Base-by-base conservation (phyloP, 2,888 invertebrate genomes). In the Linnaemya vulpina region DNA sequence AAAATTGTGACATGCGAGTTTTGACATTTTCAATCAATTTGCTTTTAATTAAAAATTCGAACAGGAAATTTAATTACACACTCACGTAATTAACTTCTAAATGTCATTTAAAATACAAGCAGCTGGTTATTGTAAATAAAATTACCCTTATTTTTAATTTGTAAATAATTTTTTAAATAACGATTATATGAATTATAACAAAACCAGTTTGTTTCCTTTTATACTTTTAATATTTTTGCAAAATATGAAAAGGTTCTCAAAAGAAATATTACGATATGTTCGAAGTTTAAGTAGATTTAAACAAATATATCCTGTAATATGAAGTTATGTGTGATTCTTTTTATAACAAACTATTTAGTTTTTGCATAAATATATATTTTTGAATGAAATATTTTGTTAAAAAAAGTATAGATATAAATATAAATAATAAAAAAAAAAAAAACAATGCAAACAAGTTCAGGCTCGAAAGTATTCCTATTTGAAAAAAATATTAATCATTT, bases 391-490 rank as follows among this genome's bases (percentile, higher is more conserved):
- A 55, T 55, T 25, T 25, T n/a, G 30, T 58, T n/a, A 4, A 58
- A 58, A 30, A 30, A 30, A 43, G n/a, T n/a, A n/a, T n/a, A 40
- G 40, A 25, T 53, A 58, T 38, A 51, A 40, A 71, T 35, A 71
- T 73, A 65, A 68, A 60, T 55, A 51, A 71, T 38, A 76, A 62
- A 65, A 76, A 74, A 55, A 74, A 55, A 25, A 68, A 80, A 84
- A 76, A 78, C 82, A 87, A 87, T 83, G 86, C 86, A 88, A 87
- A 88, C 86, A 83, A 88, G 74, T 88, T 87, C 87, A 88, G 88
- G 88, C 87, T 88, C 87, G 85, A 88, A 84, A 88, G 85, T 85
- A 88, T 88, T 88, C 88, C 88, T 88, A 88, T 87, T 88, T 87
- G 77, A 82, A 83, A 75, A 83, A 75, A 81, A 62, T 77, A 84